Percentiles rank a stretch among this genome's conserved stretches.
Conservation (phyloP, 2,113 vertebrate genomes). For the Erinaceus europaeus region DNA sequence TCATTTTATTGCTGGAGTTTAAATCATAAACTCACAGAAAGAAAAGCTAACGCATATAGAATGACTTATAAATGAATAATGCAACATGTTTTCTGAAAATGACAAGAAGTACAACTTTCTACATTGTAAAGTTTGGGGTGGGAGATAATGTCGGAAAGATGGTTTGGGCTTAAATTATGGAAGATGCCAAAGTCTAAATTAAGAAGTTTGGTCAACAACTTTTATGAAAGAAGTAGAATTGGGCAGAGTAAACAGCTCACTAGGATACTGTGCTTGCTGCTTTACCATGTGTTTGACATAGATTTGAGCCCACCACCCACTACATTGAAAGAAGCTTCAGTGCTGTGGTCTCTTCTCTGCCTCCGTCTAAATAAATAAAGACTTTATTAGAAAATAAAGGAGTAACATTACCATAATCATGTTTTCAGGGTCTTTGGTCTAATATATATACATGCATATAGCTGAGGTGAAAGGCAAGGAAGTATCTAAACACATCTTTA, state of each 20-base stretch:
- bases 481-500: not conserved
- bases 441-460: not conserved
- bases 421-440: not conserved
- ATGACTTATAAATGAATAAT: not conserved
- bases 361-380: not conserved
- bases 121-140: not conserved
- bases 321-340: too few species aligned
- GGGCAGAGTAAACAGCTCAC: too few species aligned
- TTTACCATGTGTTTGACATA: too few species aligned
- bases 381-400: constrained; percentile 7
- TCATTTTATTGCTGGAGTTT: not conserved
- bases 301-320: too few species aligned
- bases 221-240: too few species aligned
- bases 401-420: not conserved
- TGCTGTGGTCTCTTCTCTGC: too few species aligned
- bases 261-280: too few species aligned
- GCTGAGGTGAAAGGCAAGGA: not conserved
- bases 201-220: not conserved
- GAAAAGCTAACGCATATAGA: not conserved
- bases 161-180: not conserved
- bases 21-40: not conserved
- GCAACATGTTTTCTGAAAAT: not conserved
- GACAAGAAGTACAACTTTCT: not conserved
- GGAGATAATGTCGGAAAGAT: not conserved
- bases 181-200: not conserved